A percentile compares a stretch with the other conserved stretches of the same genome.
Evolutionary conservation across 1,140 invertebrate species (phyloP).

Genomic region (Akabosia matsudoensis): DNA sequence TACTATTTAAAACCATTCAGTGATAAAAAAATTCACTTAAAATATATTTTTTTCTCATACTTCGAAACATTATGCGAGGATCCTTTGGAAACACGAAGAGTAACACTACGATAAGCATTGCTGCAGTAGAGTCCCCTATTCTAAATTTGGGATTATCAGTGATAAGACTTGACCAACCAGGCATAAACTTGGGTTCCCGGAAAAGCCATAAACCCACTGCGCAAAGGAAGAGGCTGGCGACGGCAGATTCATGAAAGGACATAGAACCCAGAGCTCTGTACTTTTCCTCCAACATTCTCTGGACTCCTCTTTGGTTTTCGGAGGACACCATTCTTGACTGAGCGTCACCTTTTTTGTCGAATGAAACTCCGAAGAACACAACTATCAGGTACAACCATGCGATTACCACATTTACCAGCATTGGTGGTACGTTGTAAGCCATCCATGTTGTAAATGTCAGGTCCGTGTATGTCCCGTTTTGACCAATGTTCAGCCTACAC

Average conservation of each 20-base stretch:
- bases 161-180: slow-evolving; percentile 69
- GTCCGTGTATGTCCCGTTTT: slow-evolving; percentile 42
- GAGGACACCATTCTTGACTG: neutral
- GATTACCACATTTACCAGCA: slow-evolving; percentile 68
- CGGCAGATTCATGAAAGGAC: slow-evolving; percentile 72
- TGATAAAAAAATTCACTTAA: no score
- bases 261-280: slow-evolving; percentile 74
- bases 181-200: slow-evolving; percentile 75
- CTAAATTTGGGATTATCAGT: slow-evolving; percentile 53
- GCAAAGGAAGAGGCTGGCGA: slow-evolving; percentile 71
- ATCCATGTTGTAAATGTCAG: slow-evolving; percentile 69
- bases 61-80: slow-evolving; percentile 49
- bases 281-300: slow-evolving; percentile 60
- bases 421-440: slow-evolving; percentile 64
- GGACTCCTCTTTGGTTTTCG: slow-evolving; percentile 47
- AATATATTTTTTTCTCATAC: no score
- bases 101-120: slow-evolving; percentile 71
- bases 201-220: slow-evolving; percentile 85
- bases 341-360: slow-evolving; percentile 15
- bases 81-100: slow-evolving; percentile 77
- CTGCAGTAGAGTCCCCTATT: slow-evolving; percentile 59
- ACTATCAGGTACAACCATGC: slow-evolving; percentile 66
- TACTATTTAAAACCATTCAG: no score
- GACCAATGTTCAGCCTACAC: slow-evolving; percentile 33
- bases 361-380: slow-evolving; percentile 64